Conservation (phyloP, 2,888 invertebrate species). For the Diadromus collaris region DNA sequence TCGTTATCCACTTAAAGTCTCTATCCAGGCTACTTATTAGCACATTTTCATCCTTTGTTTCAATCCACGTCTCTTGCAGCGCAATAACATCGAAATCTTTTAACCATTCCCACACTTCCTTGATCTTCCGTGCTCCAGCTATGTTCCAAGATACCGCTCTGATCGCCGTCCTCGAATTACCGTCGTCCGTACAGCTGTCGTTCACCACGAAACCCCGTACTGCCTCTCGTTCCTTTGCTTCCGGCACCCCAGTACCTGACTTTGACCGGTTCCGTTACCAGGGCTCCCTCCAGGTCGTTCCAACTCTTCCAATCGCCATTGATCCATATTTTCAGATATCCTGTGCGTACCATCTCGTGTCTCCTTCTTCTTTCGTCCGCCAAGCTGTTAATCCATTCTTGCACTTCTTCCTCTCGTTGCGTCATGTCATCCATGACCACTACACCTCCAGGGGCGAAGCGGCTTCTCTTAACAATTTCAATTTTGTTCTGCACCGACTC, state of each 20-base stretch:
- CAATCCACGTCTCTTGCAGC: constrained; percentile 50
- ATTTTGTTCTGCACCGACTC: constrained; percentile 4
- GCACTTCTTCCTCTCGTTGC: not conserved
- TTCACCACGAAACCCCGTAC: constrained; percentile 6
- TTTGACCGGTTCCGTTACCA: constrained; percentile 11
- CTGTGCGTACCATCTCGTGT: constrained; percentile 2
- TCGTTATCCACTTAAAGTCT: constrained; percentile 40
- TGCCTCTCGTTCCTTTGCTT: too few species aligned
- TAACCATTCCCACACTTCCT: constrained; percentile 37
- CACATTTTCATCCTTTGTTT: constrained; percentile 46
- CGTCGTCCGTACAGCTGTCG: not conserved
- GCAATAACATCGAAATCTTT: constrained; percentile 31
- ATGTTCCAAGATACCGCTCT: constrained; percentile 47
- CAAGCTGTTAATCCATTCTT: not conserved
- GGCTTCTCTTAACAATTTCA: not conserved
- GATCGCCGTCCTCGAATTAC: not conserved
- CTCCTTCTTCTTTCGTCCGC: not conserved
- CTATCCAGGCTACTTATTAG: constrained; percentile 14
- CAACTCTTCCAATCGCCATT: constrained; percentile 14
- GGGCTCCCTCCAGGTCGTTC: constrained; percentile 20
- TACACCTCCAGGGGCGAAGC: not conserved
- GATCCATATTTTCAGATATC: not conserved
- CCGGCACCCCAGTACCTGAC: not conserved
- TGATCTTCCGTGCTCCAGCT: constrained; percentile 37
- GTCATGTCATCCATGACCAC: not conserved